Conservation (phyloP, 2,888 invertebrate species). For the Drosophila anceps region DNA sequence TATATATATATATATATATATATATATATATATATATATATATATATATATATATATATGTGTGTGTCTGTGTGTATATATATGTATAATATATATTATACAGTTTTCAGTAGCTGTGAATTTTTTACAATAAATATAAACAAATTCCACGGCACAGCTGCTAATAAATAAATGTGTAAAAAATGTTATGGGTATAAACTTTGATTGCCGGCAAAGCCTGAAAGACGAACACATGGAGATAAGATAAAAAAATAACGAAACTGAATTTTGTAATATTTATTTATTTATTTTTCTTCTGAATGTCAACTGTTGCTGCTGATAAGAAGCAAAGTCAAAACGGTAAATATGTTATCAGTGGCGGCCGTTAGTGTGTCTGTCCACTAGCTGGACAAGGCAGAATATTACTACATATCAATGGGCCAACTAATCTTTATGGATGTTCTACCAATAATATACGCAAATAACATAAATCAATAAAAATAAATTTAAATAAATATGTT, state of each 20-base stretch:
- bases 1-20: neutral
- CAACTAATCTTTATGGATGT: neutral
- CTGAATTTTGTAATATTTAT: slow-evolving; percentile 61
- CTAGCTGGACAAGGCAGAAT: slow-evolving; percentile 33
- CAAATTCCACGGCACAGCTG: slow-evolving; percentile 33
- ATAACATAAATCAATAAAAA: neutral
- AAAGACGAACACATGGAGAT: slow-evolving; percentile 44
- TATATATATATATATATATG: neutral
- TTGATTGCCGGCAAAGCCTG: slow-evolving; percentile 31
- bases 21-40: neutral
- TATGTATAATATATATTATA: neutral
- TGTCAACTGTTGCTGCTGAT: slow-evolving; percentile 72
- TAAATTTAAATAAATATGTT: neutral
- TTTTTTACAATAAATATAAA: slow-evolving; percentile 13
- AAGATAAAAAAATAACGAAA: slow-evolving; percentile 48
- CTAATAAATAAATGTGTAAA: slow-evolving; percentile 13
- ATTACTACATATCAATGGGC: slow-evolving; percentile 11
- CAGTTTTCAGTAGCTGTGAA: slow-evolving; percentile 4
- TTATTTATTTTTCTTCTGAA: slow-evolving; percentile 57
- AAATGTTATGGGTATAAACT: slow-evolving; percentile 16
- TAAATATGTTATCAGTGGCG: slow-evolving; percentile 52
- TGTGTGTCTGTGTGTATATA: no score
- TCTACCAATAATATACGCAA: neutral
- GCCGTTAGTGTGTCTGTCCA: slow-evolving; percentile 19
- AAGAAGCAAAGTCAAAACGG: slow-evolving; percentile 46